Percentiles rank a stretch among this genome's conserved stretches.
phyloP scores from a whole-genome alignment of 2,888 invertebrate genomes.

The Perdita meconis region DNA sequence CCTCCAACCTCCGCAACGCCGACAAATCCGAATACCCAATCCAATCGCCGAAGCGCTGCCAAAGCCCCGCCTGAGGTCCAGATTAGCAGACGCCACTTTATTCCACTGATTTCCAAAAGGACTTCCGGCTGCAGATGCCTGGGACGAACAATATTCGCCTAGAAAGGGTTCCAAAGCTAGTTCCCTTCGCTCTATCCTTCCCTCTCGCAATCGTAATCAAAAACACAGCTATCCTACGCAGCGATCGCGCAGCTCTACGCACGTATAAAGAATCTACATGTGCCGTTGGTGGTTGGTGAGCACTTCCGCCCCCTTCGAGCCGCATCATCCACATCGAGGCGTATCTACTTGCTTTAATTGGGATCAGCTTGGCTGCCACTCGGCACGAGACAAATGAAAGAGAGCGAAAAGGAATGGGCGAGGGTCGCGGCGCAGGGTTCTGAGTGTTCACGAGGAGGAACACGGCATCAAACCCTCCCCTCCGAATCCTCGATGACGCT shows the following conservation, averaged over 20 bases:
- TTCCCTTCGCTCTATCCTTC: too few relatives aligned
- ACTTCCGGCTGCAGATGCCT: background rate
- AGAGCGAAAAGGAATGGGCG: slow-evolving; percentile 61
- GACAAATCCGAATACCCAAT: too few relatives aligned
- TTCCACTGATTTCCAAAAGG: background rate
- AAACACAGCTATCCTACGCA: slow-evolving; percentile 9
- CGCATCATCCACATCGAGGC: slow-evolving; percentile 32
- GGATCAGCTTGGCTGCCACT: slow-evolving; percentile 77
- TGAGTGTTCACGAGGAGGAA: slow-evolving; percentile 60
- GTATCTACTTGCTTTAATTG: slow-evolving; percentile 79
- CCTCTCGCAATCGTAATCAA: too few relatives aligned
- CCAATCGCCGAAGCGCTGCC: background rate
- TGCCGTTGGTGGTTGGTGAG: background rate
- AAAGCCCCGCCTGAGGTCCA: slow-evolving; percentile 6
- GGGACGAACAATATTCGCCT: background rate
- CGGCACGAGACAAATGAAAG: slow-evolving; percentile 79
- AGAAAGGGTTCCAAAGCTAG: background rate
- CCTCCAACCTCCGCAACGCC: too few relatives aligned
- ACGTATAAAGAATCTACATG: background rate
- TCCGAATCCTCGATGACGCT: slow-evolving; percentile 40
- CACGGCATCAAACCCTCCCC: slow-evolving; percentile 45
- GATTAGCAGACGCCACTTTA: background rate
- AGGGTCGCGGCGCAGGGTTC: slow-evolving; percentile 43
- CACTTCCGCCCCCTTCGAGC: slow-evolving; percentile 35
- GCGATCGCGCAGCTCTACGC: background rate